Evolutionary conservation across 2,888 invertebrate genomes (phyloP).

Genomic region (Seira ritae): DNA sequence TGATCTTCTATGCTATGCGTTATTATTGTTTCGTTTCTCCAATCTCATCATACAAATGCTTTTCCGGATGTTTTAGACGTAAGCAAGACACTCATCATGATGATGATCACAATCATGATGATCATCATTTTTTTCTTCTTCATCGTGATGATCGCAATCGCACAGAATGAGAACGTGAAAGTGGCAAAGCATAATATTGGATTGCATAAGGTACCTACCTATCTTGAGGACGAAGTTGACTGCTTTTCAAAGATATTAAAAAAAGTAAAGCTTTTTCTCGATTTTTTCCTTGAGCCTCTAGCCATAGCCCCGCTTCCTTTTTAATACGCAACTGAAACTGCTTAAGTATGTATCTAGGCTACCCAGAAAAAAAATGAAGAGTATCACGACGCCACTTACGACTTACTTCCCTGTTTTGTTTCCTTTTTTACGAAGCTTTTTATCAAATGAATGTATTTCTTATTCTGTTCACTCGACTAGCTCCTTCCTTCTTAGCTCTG

Average conservation of each 20-base stretch:
- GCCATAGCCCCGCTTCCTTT: not conserved
- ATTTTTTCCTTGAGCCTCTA: not conserved
- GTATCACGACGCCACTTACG: not conserved
- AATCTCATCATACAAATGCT: not conserved
- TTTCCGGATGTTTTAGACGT: not conserved
- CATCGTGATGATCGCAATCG: not conserved
- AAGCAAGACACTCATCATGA: conserved; percentile 2
- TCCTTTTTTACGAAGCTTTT: not conserved
- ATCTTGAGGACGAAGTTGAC: not conserved
- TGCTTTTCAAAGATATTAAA: not conserved
- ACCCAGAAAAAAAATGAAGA: not conserved
- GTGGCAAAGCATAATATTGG: not conserved
- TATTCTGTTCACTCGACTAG: not conserved
- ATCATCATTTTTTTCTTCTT: not conserved
- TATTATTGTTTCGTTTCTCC: not conserved
- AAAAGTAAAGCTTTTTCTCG: not conserved
- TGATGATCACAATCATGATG: not conserved
- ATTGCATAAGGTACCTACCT: not conserved
- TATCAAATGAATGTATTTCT: not conserved
- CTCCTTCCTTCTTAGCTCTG: not conserved
- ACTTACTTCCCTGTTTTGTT: not conserved
- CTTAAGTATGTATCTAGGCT: conserved; percentile 2
- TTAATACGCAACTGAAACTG: not conserved
- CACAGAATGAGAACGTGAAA: not conserved
- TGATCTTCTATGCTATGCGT: not conserved